A percentile compares a stretch with the other conserved stretches of the same genome.
Evolutionary conservation across 2,888 invertebrate genomes (phyloP).

Genomic region (Bellardia bayeri): DNA sequence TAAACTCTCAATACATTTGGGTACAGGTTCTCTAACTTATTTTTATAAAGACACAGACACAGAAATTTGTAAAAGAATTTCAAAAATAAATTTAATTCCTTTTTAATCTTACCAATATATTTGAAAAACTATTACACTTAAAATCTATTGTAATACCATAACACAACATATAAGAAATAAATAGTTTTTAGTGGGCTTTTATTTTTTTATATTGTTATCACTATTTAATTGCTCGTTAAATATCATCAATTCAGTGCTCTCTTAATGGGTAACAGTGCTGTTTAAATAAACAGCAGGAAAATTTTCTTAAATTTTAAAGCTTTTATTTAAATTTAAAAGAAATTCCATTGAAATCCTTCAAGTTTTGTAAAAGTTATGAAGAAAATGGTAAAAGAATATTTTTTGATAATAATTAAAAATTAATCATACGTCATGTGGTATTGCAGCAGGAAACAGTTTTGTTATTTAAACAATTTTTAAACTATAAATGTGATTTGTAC

Average conservation of each 20-base stretch:
- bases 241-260: constrained; percentile 71
- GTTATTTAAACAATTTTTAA: no score
- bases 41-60: no score
- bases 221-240: constrained; percentile 81
- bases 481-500: no score
- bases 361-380: background rate
- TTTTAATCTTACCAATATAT: no score
- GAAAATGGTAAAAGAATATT: background rate
- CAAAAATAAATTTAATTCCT: no score
- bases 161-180: no score
- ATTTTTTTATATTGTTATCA: constrained; percentile 77
- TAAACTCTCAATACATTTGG: no score
- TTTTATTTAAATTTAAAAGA: no score
- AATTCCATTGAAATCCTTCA: background rate
- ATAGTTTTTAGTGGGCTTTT: background rate
- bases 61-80: no score
- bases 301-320: background rate
- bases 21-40: no score
- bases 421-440: constrained; percentile 53
- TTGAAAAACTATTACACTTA: no score
- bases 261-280: constrained; percentile 25
- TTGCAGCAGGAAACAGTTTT: constrained; percentile 1
- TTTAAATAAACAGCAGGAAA: background rate
- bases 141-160: no score
- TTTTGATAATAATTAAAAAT: background rate